These are phyloP conservation scores for Eurystomus gularis DNA, from an alignment of 2,113 vertebrate species.

Conservation along the genomic window DNA sequence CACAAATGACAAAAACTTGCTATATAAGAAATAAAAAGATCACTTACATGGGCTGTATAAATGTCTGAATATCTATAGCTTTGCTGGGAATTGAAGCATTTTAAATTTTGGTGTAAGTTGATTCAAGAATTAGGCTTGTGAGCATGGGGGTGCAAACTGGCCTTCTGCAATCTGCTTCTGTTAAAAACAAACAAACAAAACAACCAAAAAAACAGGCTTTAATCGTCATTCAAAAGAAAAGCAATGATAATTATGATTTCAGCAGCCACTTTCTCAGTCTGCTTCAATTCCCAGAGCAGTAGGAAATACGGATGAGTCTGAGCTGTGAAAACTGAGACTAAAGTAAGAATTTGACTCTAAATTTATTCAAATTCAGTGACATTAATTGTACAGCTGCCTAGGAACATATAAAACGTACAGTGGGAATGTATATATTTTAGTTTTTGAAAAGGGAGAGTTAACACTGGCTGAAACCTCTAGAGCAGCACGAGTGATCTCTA, in stretches of 20 bases:
- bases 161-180: not conserved
- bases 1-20: not conserved
- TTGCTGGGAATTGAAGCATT: not conserved
- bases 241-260: not conserved
- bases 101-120: not conserved
- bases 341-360: not conserved
- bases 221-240: not conserved
- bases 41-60: not conserved
- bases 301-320: not conserved
- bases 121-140: not conserved
- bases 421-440: not conserved
- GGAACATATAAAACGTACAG: not conserved
- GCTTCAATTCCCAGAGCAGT: not conserved
- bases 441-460: not conserved
- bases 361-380: not conserved
- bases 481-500: not conserved
- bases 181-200: not conserved
- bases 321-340: not conserved
- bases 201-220: too few relatives aligned
- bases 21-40: slow-evolving; percentile 11
- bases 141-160: not conserved
- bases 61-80: not conserved
- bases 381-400: not conserved
- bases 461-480: not conserved
- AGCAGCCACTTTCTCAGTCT: not conserved